Evolutionary conservation across 2,797 vertebrate genomes (phyloP), one percentile per base, ranked within the genome.

Genomic region (Champsocephalus gunnari): DNA sequence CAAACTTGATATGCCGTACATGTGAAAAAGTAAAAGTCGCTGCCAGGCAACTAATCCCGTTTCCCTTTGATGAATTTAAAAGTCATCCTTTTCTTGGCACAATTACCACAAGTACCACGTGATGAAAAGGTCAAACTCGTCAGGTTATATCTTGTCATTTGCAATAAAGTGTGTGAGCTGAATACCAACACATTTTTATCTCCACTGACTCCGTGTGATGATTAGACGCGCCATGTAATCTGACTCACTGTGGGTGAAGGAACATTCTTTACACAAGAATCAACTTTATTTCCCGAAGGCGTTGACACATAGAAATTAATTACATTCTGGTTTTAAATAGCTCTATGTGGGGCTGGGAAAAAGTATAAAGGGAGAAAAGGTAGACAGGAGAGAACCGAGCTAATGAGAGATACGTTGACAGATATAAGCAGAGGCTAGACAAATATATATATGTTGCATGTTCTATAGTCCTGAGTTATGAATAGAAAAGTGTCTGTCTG

Each of bases 111-210:
- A 34, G 34, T 34, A 34, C 5, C 34, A 38, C 59, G 73, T 77
- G 67, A 79, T 73, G 58, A 58, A 90, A 88, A 85, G 82, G 86
- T 88, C 81, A 77, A 51, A 47, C 58, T 69, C 38, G 63, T 80
- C 74, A 72, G 53, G 68, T 78, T 72, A 66, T 43, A 70, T 57
- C 58, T 58, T 61, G 59, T 78, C 7, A 7, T 81, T 72, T 80
- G 24, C 54, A 75, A 71, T 65, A 56, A 83, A 71, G 61, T 56
- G 70, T 80, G 66, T 53, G 56, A 77, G 54, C 54, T 60, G 79
- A 83, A 80, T 70, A 81, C n/a, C 59, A 69, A 76, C 21, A 21
- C 21, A 21, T 21, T 8, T 17, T 16, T 9, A 51, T 56, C 43
- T 72, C 53, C 41, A 17, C 54, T 47, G 57, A 53, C 19, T 60